Percentiles rank a stretch among this genome's conserved stretches.
Evolutionary conservation across 1,140 invertebrate genomes (phyloP).

Genomic region (Theocolax elegans): DNA sequence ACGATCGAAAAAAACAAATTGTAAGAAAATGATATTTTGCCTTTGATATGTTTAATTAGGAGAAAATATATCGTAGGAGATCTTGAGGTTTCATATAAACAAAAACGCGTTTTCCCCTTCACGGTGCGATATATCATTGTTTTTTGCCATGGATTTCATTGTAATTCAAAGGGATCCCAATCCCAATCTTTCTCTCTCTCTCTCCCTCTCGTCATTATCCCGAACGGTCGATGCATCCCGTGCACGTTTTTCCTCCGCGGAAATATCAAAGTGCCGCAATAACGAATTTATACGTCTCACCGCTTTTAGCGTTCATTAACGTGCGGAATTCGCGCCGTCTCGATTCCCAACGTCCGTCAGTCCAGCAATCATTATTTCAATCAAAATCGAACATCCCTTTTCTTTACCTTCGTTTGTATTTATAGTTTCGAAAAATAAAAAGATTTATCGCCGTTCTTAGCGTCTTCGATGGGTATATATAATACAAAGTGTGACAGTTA

Average conservation of each 20-base stretch:
- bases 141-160: constrained; percentile 7
- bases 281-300: constrained; percentile 9
- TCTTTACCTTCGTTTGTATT: background rate
- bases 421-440: too few species aligned
- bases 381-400: background rate
- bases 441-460: too few species aligned
- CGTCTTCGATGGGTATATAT: too few species aligned
- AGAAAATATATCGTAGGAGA: too few species aligned
- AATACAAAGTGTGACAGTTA: too few species aligned
- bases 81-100: too few species aligned
- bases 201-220: constrained; percentile 14
- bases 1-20: too few species aligned
- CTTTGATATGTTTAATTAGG: too few species aligned
- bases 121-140: background rate
- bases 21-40: too few species aligned
- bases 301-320: background rate
- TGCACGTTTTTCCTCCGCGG: background rate
- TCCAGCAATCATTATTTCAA: constrained; percentile 17
- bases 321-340: background rate
- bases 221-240: background rate
- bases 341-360: too few species aligned
- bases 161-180: constrained; percentile 16
- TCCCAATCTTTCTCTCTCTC: too few species aligned
- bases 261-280: constrained; percentile 26
- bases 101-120: background rate